phyloP scores from a whole-genome alignment of 2,888 invertebrate species.

The Agriotes lineatus region DNA sequence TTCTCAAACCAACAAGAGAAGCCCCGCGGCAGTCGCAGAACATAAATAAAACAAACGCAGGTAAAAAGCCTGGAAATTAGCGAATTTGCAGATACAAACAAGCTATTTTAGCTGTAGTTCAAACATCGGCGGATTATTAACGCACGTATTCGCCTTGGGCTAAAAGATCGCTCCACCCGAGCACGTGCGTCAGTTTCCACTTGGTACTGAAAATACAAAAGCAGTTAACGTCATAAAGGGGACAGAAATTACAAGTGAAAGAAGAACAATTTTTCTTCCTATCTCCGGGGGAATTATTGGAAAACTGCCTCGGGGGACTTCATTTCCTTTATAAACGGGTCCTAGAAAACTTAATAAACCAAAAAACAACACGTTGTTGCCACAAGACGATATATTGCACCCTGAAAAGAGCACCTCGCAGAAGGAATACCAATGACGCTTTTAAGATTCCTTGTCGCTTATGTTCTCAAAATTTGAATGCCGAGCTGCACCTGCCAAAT shows the following conservation, averaged over 20 bases:
- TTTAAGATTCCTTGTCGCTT: constrained; percentile 18
- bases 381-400: constrained; percentile 1
- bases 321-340: constrained; percentile 15
- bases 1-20: constrained; percentile 3
- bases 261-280: constrained; percentile 5
- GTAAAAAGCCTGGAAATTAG: constrained; percentile 8
- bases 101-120: constrained; percentile 1
- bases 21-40: constrained; percentile 10
- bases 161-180: too few species aligned
- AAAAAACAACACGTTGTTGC: constrained; percentile 19
- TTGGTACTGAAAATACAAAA: too few species aligned
- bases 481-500: constrained; percentile 18
- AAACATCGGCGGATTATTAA: constrained; percentile 3
- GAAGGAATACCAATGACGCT: constrained; percentile 21
- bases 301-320: constrained; percentile 15
- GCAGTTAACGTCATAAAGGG: background rate
- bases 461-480: constrained; percentile 6
- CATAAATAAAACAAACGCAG: constrained; percentile 22
- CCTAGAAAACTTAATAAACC: constrained; percentile 13
- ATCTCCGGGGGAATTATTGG: constrained; percentile 6
- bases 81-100: constrained; percentile 12
- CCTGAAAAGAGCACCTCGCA: constrained; percentile 11
- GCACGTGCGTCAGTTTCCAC: too few species aligned
- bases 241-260: background rate
- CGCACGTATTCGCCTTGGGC: background rate